These are phyloP conservation scores for Malurus leucopterus DNA, from an alignment of 2,797 vertebrate genomes.

Conservation along the genomic window DNA sequence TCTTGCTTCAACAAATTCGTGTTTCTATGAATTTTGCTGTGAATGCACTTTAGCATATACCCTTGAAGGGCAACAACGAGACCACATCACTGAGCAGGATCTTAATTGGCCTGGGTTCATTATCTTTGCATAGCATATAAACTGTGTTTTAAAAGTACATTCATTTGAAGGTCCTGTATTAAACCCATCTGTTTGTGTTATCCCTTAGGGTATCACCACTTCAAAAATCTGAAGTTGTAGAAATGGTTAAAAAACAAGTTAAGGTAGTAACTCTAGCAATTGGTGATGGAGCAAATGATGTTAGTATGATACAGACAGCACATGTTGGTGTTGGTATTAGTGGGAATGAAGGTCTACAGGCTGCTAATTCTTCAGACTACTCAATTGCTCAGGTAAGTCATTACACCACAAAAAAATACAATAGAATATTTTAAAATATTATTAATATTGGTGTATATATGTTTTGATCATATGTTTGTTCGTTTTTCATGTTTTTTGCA, in stretches of 20 bases:
- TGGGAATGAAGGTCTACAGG: conserved; percentile 96
- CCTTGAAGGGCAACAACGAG: background rate
- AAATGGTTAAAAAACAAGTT: conserved; percentile 98
- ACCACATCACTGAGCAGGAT: rapidly evolving
- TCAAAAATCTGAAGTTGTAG: conserved; percentile 97
- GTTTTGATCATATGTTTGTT: background rate
- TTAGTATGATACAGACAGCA: conserved; percentile 97
- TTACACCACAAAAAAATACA: background rate
- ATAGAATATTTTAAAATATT: background rate
- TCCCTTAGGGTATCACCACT: conserved; percentile 90
- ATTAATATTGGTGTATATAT: rapidly evolving
- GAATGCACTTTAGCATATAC: background rate
- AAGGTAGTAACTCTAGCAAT: conserved; percentile 95
- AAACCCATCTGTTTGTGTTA: background rate
- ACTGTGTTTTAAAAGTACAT: background rate
- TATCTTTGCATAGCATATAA: background rate
- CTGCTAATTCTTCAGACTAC: conserved; percentile 97
- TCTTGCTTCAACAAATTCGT: background rate
- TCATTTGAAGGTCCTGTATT: background rate
- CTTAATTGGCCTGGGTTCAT: background rate
- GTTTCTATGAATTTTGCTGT: background rate
- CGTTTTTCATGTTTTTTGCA: conserved; percentile 63
- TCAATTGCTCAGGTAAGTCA: conserved; percentile 91
- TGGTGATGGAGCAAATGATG: conserved; percentile 96
- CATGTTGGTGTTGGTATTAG: conserved; percentile 97